A percentile compares a stretch with the other conserved stretches of the same genome.
phyloP scores from a whole-genome alignment of 2,797 vertebrate species.

The Carcharodon carcharias region DNA sequence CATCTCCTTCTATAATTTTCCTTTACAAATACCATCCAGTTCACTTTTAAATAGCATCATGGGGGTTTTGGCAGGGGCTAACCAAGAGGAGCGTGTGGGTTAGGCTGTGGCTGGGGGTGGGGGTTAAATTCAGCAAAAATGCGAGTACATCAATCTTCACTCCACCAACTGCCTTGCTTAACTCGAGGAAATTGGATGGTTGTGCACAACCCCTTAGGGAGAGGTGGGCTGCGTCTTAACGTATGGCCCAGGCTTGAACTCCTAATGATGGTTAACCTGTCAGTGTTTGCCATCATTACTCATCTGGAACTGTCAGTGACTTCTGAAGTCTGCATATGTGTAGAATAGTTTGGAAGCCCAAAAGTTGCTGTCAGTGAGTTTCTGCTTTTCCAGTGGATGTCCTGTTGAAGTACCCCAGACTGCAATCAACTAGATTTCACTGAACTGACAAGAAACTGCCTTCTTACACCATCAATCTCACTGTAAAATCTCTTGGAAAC shows the following conservation, averaged over 20 bases:
- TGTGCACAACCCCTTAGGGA: not conserved
- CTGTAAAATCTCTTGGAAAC: not conserved
- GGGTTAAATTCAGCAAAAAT: not conserved
- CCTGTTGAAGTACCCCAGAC: not conserved
- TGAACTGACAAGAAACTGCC: not conserved
- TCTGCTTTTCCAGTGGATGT: not conserved
- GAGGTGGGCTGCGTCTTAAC: not conserved
- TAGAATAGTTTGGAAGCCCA: not conserved
- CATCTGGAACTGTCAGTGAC: not conserved
- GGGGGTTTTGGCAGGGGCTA: no score
- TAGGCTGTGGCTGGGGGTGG: not conserved
- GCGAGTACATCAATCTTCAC: not conserved
- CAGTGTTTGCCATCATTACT: not conserved
- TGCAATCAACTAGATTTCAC: not conserved
- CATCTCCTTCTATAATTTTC: not conserved
- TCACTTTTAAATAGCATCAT: not conserved
- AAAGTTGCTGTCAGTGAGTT: no score
- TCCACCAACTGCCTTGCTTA: not conserved
- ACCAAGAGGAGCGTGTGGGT: not conserved
- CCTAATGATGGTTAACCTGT: not conserved
- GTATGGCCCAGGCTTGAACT: not conserved
- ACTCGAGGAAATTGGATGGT: not conserved
- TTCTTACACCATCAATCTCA: not conserved
- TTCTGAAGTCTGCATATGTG: not conserved
- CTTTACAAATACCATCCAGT: not conserved